Percentiles rank a stretch among this genome's conserved stretches.
These are phyloP conservation scores for Tethea ocularis DNA, from an alignment of 2,888 invertebrate species.

Conservation along the genomic window DNA sequence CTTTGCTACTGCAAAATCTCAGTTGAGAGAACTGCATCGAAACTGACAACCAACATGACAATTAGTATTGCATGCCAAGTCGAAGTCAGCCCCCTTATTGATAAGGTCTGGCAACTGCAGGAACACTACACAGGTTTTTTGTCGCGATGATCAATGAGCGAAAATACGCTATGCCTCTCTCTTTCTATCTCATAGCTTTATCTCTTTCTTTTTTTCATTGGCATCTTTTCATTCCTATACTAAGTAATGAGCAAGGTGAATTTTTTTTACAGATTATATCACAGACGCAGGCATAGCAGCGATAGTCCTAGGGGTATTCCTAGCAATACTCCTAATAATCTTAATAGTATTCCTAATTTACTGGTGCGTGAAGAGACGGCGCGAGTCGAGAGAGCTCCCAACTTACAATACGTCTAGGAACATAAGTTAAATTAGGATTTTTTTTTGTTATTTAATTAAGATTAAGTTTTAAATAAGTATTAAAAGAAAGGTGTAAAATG, in stretches of 20 bases:
- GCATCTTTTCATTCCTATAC: no score
- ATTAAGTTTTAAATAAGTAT: background rate
- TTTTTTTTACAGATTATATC: constrained; percentile 64
- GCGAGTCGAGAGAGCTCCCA: constrained; percentile 84
- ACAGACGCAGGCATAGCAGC: constrained; percentile 86
- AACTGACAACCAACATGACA: no score
- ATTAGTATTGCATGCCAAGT: no score
- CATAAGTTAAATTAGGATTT: constrained; percentile 44
- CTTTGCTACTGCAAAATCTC: no score
- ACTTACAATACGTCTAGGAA: constrained; percentile 58
- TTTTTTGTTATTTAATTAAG: background rate
- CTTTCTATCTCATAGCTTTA: no score
- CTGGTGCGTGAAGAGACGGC: constrained; percentile 84
- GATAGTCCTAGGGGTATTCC: constrained; percentile 86
- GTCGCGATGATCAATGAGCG: no score
- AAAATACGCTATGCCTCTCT: no score
- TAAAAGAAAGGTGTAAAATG: background rate
- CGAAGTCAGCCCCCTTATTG: no score
- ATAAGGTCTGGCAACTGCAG: no score
- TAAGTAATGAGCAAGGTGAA: no score
- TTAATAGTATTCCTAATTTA: constrained; percentile 82
- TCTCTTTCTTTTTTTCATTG: background rate
- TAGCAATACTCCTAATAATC: constrained; percentile 85
- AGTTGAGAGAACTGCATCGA: no score
- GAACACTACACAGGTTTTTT: no score